These are phyloP conservation scores for Sturmia bella DNA, from an alignment of 2,888 invertebrate genomes.

Conservation along the genomic window DNA sequence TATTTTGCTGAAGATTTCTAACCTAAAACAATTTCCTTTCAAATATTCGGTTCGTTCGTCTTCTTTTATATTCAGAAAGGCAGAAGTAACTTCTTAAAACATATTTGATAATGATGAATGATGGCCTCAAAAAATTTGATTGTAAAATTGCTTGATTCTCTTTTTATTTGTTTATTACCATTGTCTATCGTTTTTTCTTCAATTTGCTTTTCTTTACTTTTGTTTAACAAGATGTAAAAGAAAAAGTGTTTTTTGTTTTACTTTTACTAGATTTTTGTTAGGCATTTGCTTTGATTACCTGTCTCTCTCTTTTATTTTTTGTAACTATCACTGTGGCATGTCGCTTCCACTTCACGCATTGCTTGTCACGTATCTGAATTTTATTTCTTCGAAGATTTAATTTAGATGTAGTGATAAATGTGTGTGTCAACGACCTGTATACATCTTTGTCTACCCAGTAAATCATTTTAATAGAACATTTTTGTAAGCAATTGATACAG, in stretches of 20 bases:
- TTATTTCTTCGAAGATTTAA: background rate
- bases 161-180: background rate
- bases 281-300: background rate
- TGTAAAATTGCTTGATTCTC: slow-evolving; percentile 60
- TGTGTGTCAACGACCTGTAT: background rate
- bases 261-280: background rate
- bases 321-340: slow-evolving; percentile 50
- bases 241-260: slow-evolving; percentile 16
- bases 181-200: slow-evolving; percentile 18
- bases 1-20: too few relatives aligned
- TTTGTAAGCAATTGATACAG: too few relatives aligned
- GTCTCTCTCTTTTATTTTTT: slow-evolving; percentile 10
- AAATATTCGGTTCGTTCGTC: too few relatives aligned
- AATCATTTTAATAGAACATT: too few relatives aligned
- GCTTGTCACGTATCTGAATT: slow-evolving; percentile 59
- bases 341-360: slow-evolving; percentile 65
- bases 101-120: slow-evolving; percentile 64
- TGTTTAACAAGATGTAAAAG: background rate
- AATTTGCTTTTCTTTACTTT: slow-evolving; percentile 1
- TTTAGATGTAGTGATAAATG: too few relatives aligned
- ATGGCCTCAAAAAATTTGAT: slow-evolving; percentile 63
- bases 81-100: slow-evolving; percentile 20
- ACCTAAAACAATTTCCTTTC: too few relatives aligned
- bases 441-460: too few relatives aligned
- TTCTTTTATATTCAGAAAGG: slow-evolving; percentile 2